These are phyloP conservation scores for Volucella bombylans DNA, from an alignment of 2,888 invertebrate species.

Conservation along the genomic window DNA sequence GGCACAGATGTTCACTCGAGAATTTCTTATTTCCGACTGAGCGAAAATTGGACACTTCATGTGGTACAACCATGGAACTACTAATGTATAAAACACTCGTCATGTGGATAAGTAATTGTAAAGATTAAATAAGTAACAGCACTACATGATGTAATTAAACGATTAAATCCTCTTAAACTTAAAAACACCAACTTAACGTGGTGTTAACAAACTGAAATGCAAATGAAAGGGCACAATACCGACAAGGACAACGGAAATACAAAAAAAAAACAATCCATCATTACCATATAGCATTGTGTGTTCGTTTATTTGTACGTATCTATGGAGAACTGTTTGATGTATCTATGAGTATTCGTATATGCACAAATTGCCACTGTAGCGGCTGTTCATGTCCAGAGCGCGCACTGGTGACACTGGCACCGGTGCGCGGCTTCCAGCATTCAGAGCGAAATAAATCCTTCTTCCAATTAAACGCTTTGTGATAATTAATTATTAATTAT, in stretches of 20 bases:
- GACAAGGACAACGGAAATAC: constrained; percentile 2
- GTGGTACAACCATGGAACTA: no score
- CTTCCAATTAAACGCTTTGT: constrained; percentile 75
- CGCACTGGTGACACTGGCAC: background rate
- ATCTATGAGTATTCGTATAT: constrained; percentile 1
- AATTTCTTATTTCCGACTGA: no score
- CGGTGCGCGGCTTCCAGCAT: constrained; percentile 14
- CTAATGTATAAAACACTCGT: no score
- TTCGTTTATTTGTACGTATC: constrained; percentile 1
- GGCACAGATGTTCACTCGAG: no score
- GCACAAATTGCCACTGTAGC: constrained; percentile 45
- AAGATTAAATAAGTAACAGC: constrained; percentile 4
- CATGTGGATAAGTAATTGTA: background rate
- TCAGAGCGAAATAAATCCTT: constrained; percentile 72
- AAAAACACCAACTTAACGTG: constrained; percentile 51
- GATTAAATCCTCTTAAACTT: constrained; percentile 65
- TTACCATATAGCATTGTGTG: constrained; percentile 8
- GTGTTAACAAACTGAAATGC: constrained; percentile 52
- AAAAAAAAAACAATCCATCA: background rate
- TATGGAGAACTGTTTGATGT: background rate
- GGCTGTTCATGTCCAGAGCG: constrained; percentile 9
- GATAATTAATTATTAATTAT: constrained; percentile 76
- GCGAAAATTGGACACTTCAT: no score
- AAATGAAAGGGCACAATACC: constrained; percentile 16
- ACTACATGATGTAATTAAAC: constrained; percentile 53